Evolutionary conservation across 2,113 vertebrate genomes (phyloP), one percentile per base, ranked within the genome.

Genomic region (Vidua macroura): DNA sequence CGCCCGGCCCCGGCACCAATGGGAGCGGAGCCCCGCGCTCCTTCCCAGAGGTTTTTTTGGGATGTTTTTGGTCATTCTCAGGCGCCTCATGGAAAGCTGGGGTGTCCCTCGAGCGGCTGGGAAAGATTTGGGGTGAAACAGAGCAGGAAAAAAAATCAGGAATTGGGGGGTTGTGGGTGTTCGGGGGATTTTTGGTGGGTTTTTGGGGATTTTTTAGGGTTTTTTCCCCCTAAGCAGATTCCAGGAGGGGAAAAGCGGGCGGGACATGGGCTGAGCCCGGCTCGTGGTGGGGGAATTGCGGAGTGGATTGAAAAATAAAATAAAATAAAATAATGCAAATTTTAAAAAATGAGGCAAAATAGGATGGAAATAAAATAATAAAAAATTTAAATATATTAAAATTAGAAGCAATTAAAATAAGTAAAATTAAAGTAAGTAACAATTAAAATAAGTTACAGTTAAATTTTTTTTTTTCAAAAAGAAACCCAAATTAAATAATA

Each of bases 1-100:
- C 53, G 72, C 13, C 70, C 23, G 30, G 52, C 24, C 59, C 9
- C n/a, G 44, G 96, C 96, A 97, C 99, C 98, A 98, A 98, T 98
- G 97, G 95, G 91, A 97, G 63, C 92, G 64, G 88, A 52, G 73
- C 69, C 56, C 13, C 31, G 83, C 83, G 88, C 66, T 89, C 85
- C 81, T 84, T 31, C 59, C 52, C 39, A 21, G n/a, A 35, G 17
- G 15, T 18, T 24, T 75, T 64, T 58, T 82, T 39, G 56, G 66
- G 44, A 59, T 59, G 55, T 17, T 75, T 75, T 76, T 11, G 30
- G n/a, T 35, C 73, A 31, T 49, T 7, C n/a, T 48, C 56, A 8
- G n/a, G 43, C 55, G 59, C 27, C n/a, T 31, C 56, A 8, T 39
- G 56, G 27, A 66, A 22, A 83, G 59, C 68, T 27, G 69, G 56